phyloP scores from a whole-genome alignment of 2,797 vertebrate genomes.

The Strix occidentalis region DNA sequence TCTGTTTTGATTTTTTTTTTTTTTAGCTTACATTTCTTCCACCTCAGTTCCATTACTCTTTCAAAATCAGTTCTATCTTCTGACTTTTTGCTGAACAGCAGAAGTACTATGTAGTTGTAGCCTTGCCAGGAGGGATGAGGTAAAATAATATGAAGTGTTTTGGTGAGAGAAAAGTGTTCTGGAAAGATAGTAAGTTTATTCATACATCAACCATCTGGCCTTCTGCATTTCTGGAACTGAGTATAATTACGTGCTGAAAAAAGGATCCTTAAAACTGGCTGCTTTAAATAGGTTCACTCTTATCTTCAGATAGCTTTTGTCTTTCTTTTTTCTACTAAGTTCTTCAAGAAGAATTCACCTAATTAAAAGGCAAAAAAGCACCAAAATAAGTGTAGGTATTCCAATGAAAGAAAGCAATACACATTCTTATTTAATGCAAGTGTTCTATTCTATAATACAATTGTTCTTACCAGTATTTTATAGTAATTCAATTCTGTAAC shows the following conservation, averaged over 20 bases:
- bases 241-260: not conserved
- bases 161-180: not conserved
- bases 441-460: not conserved
- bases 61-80: not conserved
- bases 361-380: conserved; percentile 12
- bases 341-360: conserved; percentile 99
- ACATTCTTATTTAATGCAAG: not conserved
- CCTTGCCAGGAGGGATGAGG: not conserved
- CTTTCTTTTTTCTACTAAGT: conserved; percentile 88
- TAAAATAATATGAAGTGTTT: not conserved
- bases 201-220: conserved; percentile 9
- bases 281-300: conserved; percentile 2
- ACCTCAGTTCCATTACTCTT: not conserved
- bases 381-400: not conserved
- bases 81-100: not conserved
- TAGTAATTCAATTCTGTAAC: not conserved
- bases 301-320: conserved; percentile 70
- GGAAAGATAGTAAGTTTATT: conserved; percentile 35
- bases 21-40: not conserved
- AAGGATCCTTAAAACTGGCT: not conserved
- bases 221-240: conserved; percentile 5
- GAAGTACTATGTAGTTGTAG: not conserved
- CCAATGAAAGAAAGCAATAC: not conserved
- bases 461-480: not conserved
- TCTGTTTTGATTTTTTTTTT: not conserved